Conservation (phyloP, 2,113 vertebrate genomes). For the Muscicapa adusta region DNA sequence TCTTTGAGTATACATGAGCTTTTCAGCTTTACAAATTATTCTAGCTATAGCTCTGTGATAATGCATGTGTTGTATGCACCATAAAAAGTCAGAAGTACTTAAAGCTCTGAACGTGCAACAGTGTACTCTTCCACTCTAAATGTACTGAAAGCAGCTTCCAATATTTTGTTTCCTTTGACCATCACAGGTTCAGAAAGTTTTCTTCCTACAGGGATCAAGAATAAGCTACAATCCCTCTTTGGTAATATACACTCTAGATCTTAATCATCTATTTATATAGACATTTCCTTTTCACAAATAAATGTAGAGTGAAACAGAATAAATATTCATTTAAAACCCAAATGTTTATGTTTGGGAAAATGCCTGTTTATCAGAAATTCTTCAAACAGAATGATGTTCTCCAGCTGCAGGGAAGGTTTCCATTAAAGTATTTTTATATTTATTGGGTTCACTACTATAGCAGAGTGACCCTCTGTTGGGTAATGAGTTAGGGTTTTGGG, state of each 20-base stretch:
- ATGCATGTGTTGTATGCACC: neutral
- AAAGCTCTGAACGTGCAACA: neutral
- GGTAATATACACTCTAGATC: neutral
- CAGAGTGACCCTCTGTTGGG: neutral
- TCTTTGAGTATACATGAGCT: neutral
- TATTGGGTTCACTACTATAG: neutral
- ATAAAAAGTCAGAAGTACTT: neutral
- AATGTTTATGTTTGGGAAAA: slow-evolving; percentile 48
- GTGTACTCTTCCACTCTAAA: neutral
- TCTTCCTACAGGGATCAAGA: neutral
- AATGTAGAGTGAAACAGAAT: slow-evolving; percentile 31
- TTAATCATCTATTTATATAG: slow-evolving; percentile 57
- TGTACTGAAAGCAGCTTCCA: neutral
- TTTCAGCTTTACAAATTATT: neutral
- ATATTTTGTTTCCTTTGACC: neutral
- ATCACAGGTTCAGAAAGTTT: neutral
- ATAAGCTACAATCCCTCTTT: neutral
- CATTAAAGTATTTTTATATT: slow-evolving; percentile 37
- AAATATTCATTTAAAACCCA: slow-evolving; percentile 31
- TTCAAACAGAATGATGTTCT: slow-evolving; percentile 36
- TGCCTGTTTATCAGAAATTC: slow-evolving; percentile 53
- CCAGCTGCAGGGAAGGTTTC: slow-evolving; percentile 46
- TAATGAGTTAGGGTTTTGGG: slow-evolving; percentile 12
- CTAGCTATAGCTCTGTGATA: neutral
- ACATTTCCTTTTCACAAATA: slow-evolving; percentile 61